Base-by-base conservation (phyloP, 2,113 vertebrate species). In the Gracilinanus agilis region DNA sequence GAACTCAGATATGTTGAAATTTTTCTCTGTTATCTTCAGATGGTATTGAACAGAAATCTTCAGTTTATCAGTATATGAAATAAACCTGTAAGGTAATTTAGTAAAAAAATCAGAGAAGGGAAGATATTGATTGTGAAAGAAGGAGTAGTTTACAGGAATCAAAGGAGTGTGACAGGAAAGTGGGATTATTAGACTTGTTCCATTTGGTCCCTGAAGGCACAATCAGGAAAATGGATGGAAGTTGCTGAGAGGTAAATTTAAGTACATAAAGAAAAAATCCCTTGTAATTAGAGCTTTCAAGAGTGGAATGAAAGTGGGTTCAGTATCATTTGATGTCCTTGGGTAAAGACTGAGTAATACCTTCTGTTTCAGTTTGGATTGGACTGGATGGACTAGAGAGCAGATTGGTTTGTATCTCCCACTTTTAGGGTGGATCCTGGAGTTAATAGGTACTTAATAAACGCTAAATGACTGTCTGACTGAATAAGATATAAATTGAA, bases 1-100 rank as follows among this genome's bases (percentile, higher is more conserved):
- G 89, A 92, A 88, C 23, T 61, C 92, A 54, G 90, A 96, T 27
- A 55, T 91, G n/a, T n/a, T 23, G 44, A n/a, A 94, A 90, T 61
- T 21, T 12, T 11, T 90, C 91, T 58, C 55, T 29, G 23, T 92
- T 56, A 1, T 12, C 21, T 83, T 49, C 49, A 49, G 5, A 49
- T 49, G 49, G 5, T 49, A 49, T 49, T 49, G 49, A 49, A 49
- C 49, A 3, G 49, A 49, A 49, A 49, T 49, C 49, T 49, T 94
- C 23, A 44, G 9, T 92, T 92, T 93, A 94, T 53, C 40, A 93
- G 53, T 40, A 54, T 89, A 24, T 4, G 11, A 55, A 55, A 24
- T 11, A 16, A 12, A n/a, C 25, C 55, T 10, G 54, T 34, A 90
- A 90, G 89, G 6, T 83, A 83, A 83, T 23, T 40, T 83, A 83